Evolutionary conservation across 2,113 vertebrate species (phyloP).

Genomic region (Henicopernis longicauda): DNA sequence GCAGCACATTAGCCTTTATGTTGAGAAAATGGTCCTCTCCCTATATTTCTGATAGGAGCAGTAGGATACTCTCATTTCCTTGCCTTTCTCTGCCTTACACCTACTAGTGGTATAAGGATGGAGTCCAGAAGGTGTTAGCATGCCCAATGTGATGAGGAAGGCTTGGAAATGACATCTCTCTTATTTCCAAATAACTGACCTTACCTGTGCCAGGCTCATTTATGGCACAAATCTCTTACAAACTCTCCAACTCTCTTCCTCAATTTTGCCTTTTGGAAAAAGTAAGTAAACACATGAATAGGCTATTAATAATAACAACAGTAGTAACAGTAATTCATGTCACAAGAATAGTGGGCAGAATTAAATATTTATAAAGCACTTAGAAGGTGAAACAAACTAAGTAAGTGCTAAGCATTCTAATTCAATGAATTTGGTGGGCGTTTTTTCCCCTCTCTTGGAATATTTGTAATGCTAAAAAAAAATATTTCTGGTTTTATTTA

Average conservation of each 20-base stretch:
- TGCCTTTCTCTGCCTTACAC: not conserved
- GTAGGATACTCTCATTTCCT: not conserved
- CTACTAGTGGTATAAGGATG: fast-evolving
- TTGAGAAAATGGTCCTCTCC: not conserved
- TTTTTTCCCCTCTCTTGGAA: not conserved
- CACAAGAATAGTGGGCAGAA: not conserved
- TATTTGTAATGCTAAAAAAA: not conserved
- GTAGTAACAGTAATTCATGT: not conserved
- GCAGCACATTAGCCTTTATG: not conserved
- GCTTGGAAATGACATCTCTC: not conserved
- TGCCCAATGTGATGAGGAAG: not conserved
- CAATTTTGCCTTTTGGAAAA: not conserved
- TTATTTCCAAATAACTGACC: not conserved
- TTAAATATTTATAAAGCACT: not conserved
- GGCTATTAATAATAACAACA: not conserved
- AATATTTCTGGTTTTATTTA: not conserved
- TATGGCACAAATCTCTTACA: not conserved
- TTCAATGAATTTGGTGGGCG: not conserved
- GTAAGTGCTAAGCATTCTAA: not conserved
- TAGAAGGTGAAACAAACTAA: not conserved
- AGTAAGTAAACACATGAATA: not conserved
- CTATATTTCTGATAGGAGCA: not conserved
- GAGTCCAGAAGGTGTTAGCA: not conserved
- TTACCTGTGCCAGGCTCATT: not conserved
- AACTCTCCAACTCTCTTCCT: not conserved